phyloP scores from a whole-genome alignment of 1,140 invertebrate species.

The Chrysopa pallens region DNA sequence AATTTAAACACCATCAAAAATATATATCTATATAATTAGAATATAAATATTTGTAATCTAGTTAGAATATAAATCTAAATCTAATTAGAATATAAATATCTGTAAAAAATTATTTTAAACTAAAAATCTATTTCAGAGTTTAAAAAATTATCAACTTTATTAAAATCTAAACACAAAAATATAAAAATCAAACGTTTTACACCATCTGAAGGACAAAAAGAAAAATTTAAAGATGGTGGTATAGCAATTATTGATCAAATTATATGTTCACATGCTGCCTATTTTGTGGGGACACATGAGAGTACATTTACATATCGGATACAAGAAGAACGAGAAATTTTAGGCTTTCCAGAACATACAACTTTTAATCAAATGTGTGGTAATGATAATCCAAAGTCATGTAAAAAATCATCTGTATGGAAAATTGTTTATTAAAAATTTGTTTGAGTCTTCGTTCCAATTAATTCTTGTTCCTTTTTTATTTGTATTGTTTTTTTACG shows the following conservation, averaged over 20 bases:
- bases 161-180: background rate
- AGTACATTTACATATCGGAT: constrained; percentile 94
- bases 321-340: constrained; percentile 90
- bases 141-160: constrained; percentile 19
- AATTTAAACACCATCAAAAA: too few species aligned
- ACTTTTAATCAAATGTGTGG: constrained; percentile 86
- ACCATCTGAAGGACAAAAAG: constrained; percentile 22
- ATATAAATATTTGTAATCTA: too few species aligned
- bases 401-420: constrained; percentile 27
- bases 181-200: constrained; percentile 12
- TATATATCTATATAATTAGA: too few species aligned
- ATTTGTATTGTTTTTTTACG: background rate
- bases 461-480: background rate
- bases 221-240: constrained; percentile 62
- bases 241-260: constrained; percentile 93
- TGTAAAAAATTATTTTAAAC: background rate
- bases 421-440: constrained; percentile 24
- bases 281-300: constrained; percentile 81
- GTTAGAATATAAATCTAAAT: too few species aligned
- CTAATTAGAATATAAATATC: background rate
- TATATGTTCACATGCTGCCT: constrained; percentile 72
- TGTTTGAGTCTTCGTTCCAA: background rate
- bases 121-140: constrained; percentile 25
- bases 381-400: constrained; percentile 19
- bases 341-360: constrained; percentile 59